Base-by-base conservation (phyloP, 2,797 vertebrate species). In the Cyclopterus lumpus region DNA sequence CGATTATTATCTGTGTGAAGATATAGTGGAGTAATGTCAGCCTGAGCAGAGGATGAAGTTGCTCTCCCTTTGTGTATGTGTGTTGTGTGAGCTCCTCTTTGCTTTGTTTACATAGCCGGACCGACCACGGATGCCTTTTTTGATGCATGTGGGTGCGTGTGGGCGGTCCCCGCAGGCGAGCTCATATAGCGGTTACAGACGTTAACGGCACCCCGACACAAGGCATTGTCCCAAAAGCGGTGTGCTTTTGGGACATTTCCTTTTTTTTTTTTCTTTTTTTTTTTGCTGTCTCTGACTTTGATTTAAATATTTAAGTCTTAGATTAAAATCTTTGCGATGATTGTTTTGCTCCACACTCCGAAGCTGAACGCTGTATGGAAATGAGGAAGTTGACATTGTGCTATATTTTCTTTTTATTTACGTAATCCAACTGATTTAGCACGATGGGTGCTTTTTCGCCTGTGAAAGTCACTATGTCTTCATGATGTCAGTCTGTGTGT, bases 391-490 rank as follows among this genome's bases (percentile, higher is more conserved):
- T 59, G 24, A 42, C 12, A 40, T 15, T 15, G 4, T 10, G 18
- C 0, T 57, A 1, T 53, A 10, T 61, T 53, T 55, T 36, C 4
- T 72, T 51, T 61, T 34, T 58, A 28, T 66, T 10, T 7, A 22
- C 0, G 0, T 26, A 22, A 64, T 49, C 22, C 14, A 51, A 3
- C 46, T 71, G n/a, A 77, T 61, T 58, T 53, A 65, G 32, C 49
- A 40, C 30, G 32, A 1, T 57, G 38, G 30, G 5, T 12, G 24
- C 48, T 51, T 71, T 38, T 75, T 62, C 58, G 8, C n/a, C 14
- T 24, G 30, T 30, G 51, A 65, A 46, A 20, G 38, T 42, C 42
- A 10, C 65, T 71, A 3, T 57, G 26, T 70, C 16, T 72, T 75
- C 10, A 49, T 51, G 54, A 15, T 36, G 34, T 61, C 11, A 30